Conservation (phyloP, 2,113 vertebrate species). For the Pangasianodon hypophthalmus region DNA sequence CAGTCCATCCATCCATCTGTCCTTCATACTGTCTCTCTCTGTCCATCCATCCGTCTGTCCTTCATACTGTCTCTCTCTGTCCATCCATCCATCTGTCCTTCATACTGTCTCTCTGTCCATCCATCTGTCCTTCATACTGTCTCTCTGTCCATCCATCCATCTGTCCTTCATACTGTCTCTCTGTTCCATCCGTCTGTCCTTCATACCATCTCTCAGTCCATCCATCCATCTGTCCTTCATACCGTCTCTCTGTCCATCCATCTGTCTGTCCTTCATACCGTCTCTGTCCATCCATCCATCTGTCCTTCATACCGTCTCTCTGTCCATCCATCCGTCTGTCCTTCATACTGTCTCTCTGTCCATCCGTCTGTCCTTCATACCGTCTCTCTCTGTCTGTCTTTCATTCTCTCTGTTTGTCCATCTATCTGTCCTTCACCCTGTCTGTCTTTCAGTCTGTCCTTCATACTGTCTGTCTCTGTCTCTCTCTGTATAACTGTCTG, state of each 20-base stretch:
- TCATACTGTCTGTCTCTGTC: not conserved
- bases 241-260: not conserved
- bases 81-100: not conserved
- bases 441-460: conserved; percentile 68
- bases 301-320: not conserved
- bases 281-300: not conserved
- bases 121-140: not conserved
- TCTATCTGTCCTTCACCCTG: not conserved
- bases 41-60: not conserved
- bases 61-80: not conserved
- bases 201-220: not conserved
- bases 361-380: conserved; percentile 65
- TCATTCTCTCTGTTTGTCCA: conserved; percentile 59
- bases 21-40: not conserved
- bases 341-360: conserved; percentile 41
- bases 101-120: not conserved
- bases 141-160: conserved; percentile 64
- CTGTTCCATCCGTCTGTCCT: not conserved
- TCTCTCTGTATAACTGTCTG: too few relatives aligned
- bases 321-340: not conserved
- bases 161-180: not conserved
- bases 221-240: not conserved
- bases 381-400: conserved; percentile 37
- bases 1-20: not conserved
- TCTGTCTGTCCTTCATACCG: not conserved